Evolutionary conservation across 2,888 invertebrate genomes (phyloP), one percentile per base, ranked within the genome.

Genomic region (Lasioglossum vierecki): DNA sequence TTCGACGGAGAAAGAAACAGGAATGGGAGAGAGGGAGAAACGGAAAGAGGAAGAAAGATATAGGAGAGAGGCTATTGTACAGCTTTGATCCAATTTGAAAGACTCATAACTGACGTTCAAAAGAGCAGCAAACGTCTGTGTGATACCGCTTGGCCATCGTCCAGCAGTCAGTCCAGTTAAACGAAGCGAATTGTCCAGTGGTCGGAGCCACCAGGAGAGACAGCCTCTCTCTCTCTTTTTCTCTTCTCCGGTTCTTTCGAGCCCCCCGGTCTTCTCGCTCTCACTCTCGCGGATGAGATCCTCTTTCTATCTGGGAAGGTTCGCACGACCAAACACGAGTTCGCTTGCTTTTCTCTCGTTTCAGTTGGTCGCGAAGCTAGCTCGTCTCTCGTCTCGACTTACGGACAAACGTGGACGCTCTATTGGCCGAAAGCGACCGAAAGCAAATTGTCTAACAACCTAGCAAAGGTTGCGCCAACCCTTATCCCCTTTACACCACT

Each of bases 181-280:
- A 93, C 93, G 93, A 93, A 93, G 91, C 92, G 93, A 92, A 93
- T 92, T 91, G 92, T 93, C 89, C 89, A 22, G 88, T 88, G 88
- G 86, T 89, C 84, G 70, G 74, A 79, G 75, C 86, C 76, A 71
- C 77, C 75, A 75, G 71, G 66, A 80, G 66, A 82, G 76, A 87
- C 79, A 83, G 46, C 66, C 60, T 26, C 26, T 26, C 60, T 13
- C 26, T 60, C 26, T 26, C 13, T 22, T 4, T 53, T 18, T 53
- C 53, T 53, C 8, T 53, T 53, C 22, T 22, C 9, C 9, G 22
- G 53, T 53, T 60, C 26, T 30, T 26, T 60, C 60, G 26, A 26
- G 9, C 60, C 11, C 11, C 60, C 4, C 13, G 57, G 2, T 1
- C 1, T 53, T 22, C 4, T 2, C 60, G 26, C 60, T 49, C 74